Evolutionary conservation across 2,888 invertebrate species (phyloP).

Genomic region (Agrochola lota): DNA sequence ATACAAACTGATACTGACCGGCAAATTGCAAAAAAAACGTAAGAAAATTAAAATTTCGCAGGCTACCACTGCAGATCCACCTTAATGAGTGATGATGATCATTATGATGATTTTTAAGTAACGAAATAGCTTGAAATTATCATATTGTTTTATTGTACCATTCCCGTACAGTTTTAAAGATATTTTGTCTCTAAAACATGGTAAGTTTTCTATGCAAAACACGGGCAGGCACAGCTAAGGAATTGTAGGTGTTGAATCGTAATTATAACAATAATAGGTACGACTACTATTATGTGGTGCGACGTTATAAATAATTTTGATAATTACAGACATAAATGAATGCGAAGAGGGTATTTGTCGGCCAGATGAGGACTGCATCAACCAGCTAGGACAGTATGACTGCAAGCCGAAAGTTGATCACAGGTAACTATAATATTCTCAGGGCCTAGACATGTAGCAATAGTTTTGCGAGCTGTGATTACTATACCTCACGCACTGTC

Average conservation of each 20-base stretch:
- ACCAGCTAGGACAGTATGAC: slow-evolving; percentile 94
- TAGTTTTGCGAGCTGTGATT: background rate
- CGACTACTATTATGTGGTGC: too few species aligned
- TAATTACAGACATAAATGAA: slow-evolving; percentile 95
- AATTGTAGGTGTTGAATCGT: background rate
- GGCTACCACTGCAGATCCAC: too few species aligned
- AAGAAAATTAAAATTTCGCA: too few species aligned
- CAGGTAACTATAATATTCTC: slow-evolving; percentile 63
- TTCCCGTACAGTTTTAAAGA: too few species aligned
- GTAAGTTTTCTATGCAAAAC: too few species aligned
- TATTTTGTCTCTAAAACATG: background rate
- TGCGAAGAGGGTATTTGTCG: slow-evolving; percentile 95
- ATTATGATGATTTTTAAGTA: background rate
- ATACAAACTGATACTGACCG: too few species aligned
- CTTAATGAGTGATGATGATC: too few species aligned
- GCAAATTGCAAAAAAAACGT: too few species aligned
- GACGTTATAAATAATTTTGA: background rate
- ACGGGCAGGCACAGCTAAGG: background rate
- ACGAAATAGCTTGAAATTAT: background rate
- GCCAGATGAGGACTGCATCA: slow-evolving; percentile 94
- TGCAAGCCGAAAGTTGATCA: slow-evolving; percentile 89
- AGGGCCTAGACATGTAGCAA: background rate
- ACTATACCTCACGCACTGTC: background rate
- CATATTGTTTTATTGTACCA: too few species aligned
- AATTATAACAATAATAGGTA: background rate